phyloP scores from a whole-genome alignment of 2,797 vertebrate genomes.

The Hoplostethus atlanticus region DNA sequence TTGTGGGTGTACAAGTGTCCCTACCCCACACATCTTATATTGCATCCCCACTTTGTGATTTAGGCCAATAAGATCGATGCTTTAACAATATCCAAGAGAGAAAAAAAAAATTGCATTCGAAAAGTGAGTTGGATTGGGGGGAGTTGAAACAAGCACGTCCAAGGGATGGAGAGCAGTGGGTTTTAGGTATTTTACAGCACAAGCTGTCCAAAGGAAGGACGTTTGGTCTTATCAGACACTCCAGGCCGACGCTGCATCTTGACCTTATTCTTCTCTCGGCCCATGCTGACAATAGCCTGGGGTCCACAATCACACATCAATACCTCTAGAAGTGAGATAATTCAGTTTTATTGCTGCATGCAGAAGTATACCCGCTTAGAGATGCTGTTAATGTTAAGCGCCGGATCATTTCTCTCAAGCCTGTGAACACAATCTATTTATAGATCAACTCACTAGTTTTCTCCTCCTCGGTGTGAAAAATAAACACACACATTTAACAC shows the following conservation, averaged over 20 bases:
- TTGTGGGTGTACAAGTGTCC: too few relatives aligned
- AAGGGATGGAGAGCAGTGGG: too few relatives aligned
- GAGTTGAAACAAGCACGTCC: too few relatives aligned
- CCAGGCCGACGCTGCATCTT: not conserved
- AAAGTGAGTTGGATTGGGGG: too few relatives aligned
- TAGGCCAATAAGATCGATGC: not conserved
- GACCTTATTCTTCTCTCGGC: not conserved
- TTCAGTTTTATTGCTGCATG: not conserved
- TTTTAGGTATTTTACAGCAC: not conserved
- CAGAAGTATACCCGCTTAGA: slow-evolving; percentile 11
- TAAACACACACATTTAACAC: slow-evolving; percentile 43
- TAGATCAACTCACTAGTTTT: slow-evolving; percentile 18
- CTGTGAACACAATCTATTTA: not conserved
- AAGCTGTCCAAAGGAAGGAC: not conserved
- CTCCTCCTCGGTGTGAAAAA: not conserved
- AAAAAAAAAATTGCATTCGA: not conserved
- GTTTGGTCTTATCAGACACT: not conserved
- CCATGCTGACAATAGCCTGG: not conserved
- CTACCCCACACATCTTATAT: not conserved
- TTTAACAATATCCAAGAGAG: slow-evolving; percentile 17
- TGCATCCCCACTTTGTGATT: slow-evolving; percentile 23
- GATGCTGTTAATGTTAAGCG: slow-evolving; percentile 1
- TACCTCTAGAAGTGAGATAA: not conserved
- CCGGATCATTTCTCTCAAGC: slow-evolving; percentile 20
- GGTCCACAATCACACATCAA: not conserved